Conservation (phyloP, 2,797 vertebrate genomes). For the Telmatherina bonti region DNA sequence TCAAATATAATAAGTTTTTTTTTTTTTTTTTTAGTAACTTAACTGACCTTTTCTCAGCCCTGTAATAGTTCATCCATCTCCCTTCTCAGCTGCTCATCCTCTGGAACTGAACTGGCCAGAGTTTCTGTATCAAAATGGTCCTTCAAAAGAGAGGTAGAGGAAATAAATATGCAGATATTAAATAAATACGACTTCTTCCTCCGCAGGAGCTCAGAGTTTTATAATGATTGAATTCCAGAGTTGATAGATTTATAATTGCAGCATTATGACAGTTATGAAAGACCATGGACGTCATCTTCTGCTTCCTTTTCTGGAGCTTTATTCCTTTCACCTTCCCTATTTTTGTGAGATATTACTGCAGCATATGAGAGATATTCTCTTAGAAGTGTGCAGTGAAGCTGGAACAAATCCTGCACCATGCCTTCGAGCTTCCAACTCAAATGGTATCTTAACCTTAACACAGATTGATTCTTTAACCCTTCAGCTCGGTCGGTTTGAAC, state of each 20-base stretch:
- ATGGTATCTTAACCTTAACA: conserved; percentile 66
- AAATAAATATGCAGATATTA: background rate
- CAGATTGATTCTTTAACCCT: conserved; percentile 73
- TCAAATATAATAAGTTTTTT: conserved; percentile 22
- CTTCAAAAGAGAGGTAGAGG: conserved; percentile 3
- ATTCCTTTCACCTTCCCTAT: conserved; percentile 8
- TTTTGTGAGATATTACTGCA: conserved; percentile 26
- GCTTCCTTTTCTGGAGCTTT: conserved; percentile 25
- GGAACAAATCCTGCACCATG: conserved; percentile 44
- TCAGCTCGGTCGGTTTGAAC: conserved; percentile 32
- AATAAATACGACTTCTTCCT: conserved; percentile 23
- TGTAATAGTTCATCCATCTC: background rate
- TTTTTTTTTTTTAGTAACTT: conserved; percentile 42
- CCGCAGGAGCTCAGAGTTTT: conserved; percentile 35
- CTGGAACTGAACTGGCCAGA: conserved; percentile 1
- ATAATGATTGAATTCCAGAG: conserved; percentile 65
- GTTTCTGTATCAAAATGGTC: conserved; percentile 33
- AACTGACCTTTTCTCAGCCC: conserved; percentile 2
- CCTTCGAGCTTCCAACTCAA: conserved; percentile 76
- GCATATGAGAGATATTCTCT: conserved; percentile 46
- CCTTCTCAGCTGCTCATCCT: background rate
- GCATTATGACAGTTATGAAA: conserved; percentile 45
- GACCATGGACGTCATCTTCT: conserved; percentile 28
- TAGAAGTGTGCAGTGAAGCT: conserved; percentile 69
- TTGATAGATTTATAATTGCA: conserved; percentile 66